These are phyloP conservation scores for Vanacampus margaritifer DNA, from an alignment of 2,113 vertebrate genomes.

Conservation along the genomic window DNA sequence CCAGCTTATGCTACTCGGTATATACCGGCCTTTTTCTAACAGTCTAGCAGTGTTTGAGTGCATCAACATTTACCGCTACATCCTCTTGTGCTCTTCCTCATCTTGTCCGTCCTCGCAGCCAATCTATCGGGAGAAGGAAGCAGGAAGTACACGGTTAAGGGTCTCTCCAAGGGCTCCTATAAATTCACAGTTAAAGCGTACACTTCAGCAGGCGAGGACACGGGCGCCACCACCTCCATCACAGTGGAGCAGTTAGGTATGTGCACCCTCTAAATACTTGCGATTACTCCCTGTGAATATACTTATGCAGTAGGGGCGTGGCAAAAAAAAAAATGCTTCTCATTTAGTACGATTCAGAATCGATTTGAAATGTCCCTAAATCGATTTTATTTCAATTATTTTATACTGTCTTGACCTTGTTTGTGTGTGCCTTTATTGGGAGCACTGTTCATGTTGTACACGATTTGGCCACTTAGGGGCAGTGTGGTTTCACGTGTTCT, in stretches of 20 bases:
- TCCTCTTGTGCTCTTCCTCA: not conserved
- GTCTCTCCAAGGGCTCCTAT: slow-evolving; percentile 47
- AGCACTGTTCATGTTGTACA: too few species aligned
- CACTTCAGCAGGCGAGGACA: slow-evolving; percentile 68
- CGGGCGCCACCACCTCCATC: slow-evolving; percentile 53
- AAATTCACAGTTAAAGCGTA: slow-evolving; percentile 75
- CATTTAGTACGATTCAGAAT: too few species aligned
- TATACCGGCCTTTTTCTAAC: not conserved
- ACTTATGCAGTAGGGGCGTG: too few species aligned
- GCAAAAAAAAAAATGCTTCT: too few species aligned
- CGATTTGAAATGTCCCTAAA: too few species aligned
- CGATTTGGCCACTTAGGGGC: too few species aligned
- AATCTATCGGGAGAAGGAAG: slow-evolving; percentile 49
- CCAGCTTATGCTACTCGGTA: slow-evolving; percentile 61
- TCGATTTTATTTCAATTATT: too few species aligned
- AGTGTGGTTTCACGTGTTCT: too few species aligned
- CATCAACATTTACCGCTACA: not conserved
- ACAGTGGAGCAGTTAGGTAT: slow-evolving; percentile 58
- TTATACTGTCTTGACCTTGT: too few species aligned
- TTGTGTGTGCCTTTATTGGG: too few species aligned
- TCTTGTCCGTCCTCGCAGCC: slow-evolving; percentile 33
- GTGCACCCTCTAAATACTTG: slow-evolving; percentile 5
- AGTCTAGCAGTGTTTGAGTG: not conserved
- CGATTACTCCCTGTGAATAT: not conserved
- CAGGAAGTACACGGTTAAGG: slow-evolving; percentile 56